Evolutionary conservation across 2,888 invertebrate genomes (phyloP).

Genomic region (Aporophyla nigra): DNA sequence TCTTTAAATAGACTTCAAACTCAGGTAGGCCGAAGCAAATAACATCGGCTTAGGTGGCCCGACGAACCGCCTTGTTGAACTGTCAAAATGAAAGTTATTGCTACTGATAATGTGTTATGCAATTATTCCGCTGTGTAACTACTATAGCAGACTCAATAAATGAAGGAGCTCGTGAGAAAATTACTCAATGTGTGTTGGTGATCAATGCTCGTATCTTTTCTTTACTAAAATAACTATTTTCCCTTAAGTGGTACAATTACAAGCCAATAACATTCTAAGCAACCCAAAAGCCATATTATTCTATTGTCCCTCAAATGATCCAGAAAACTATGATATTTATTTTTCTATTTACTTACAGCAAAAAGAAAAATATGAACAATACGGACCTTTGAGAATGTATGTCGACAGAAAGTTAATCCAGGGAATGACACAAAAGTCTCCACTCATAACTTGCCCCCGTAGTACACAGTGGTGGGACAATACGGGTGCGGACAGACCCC

Average conservation of each 20-base stretch:
- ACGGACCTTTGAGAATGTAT: constrained; percentile 68
- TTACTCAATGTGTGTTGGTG: background rate
- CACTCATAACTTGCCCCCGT: constrained; percentile 79
- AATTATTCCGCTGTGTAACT: too few relatives aligned
- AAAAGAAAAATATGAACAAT: constrained; percentile 63
- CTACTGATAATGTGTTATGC: too few relatives aligned
- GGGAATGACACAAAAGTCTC: constrained; percentile 76
- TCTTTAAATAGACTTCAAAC: too few relatives aligned
- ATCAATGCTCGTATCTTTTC: background rate
- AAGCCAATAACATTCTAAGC: constrained; percentile 10
- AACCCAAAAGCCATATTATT: constrained; percentile 1
- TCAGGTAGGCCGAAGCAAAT: too few relatives aligned
- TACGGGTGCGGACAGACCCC: constrained; percentile 68
- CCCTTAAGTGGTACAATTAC: constrained; percentile 17
- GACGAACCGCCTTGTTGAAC: too few relatives aligned
- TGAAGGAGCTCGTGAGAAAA: background rate
- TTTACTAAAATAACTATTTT: background rate
- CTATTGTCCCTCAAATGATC: constrained; percentile 29
- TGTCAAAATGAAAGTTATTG: too few relatives aligned
- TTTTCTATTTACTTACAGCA: constrained; percentile 50
- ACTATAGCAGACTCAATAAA: too few relatives aligned
- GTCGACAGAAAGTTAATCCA: constrained; percentile 73
- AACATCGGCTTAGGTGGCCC: too few relatives aligned
- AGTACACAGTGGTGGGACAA: constrained; percentile 73
- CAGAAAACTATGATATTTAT: constrained; percentile 42